These are phyloP conservation scores for Anguilla rostrata DNA, from an alignment of 2,113 vertebrate species.

Conservation along the genomic window DNA sequence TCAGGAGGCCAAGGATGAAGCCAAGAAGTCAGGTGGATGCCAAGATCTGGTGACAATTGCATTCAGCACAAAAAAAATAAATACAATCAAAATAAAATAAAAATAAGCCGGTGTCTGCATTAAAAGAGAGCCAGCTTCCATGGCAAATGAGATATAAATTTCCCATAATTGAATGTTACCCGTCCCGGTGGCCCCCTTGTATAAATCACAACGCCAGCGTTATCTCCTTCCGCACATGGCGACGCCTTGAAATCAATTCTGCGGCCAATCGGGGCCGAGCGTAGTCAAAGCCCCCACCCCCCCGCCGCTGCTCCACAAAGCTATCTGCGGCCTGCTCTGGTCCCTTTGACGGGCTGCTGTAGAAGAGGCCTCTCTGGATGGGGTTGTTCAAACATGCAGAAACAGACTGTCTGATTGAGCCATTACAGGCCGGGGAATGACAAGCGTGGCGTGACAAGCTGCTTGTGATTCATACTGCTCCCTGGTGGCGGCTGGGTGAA, in stretches of 20 bases:
- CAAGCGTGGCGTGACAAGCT: neutral
- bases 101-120: neutral
- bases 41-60: slow-evolving; percentile 9
- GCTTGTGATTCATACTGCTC: slow-evolving; percentile 57
- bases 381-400: slow-evolving; percentile 52
- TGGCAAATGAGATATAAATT: slow-evolving; percentile 32
- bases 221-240: slow-evolving; percentile 30
- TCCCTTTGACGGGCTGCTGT: slow-evolving; percentile 29
- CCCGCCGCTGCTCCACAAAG: neutral
- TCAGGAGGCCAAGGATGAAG: slow-evolving; percentile 32
- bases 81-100: neutral
- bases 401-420: slow-evolving; percentile 53
- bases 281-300: neutral
- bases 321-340: neutral
- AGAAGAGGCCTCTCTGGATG: slow-evolving; percentile 41
- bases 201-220: slow-evolving; percentile 20
- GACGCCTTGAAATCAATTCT: slow-evolving; percentile 22
- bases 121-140: slow-evolving; percentile 22
- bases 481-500: slow-evolving; percentile 51
- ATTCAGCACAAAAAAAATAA: neutral
- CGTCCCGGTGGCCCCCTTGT: neutral
- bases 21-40: no score
- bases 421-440: slow-evolving; percentile 41
- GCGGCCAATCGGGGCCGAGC: slow-evolving; percentile 29
- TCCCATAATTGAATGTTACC: slow-evolving; percentile 15